A percentile compares a stretch with the other conserved stretches of the same genome.
Conservation (phyloP, 2,113 vertebrate species). For the Malurus cyaneus region DNA sequence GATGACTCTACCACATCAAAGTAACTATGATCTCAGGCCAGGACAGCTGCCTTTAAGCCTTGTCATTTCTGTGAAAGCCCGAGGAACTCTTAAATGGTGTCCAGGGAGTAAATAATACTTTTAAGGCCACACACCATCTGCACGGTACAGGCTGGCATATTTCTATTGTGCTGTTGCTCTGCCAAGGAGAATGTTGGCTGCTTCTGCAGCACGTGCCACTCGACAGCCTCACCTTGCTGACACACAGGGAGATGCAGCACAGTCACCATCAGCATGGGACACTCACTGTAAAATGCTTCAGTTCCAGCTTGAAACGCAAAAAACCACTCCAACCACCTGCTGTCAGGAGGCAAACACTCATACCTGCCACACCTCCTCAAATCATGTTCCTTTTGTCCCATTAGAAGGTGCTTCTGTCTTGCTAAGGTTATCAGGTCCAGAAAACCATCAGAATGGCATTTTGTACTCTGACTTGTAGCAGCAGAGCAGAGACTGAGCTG, state of each 20-base stretch:
- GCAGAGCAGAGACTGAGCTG: not conserved
- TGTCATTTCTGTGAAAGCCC: not conserved
- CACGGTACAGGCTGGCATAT: accelerated
- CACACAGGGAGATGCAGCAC: not conserved
- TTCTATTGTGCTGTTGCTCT: not conserved
- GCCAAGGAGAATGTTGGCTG: not conserved
- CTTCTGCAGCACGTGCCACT: not conserved
- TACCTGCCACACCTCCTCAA: not conserved
- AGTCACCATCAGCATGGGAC: not conserved
- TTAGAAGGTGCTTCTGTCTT: not conserved
- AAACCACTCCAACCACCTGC: not conserved
- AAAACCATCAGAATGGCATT: not conserved
- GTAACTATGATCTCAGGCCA: conserved; percentile 39
- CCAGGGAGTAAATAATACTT: conserved; percentile 18
- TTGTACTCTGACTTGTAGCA: not conserved
- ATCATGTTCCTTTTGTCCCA: not conserved
- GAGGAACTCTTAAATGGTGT: not conserved
- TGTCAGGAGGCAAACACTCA: not conserved
- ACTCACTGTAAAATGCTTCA: not conserved
- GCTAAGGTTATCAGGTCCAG: not conserved
- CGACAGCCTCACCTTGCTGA: not conserved
- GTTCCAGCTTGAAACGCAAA: not conserved
- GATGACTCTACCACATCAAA: conserved; percentile 64
- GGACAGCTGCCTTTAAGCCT: conserved; percentile 57
- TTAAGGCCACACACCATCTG: conserved; percentile 15